These are phyloP conservation scores for Lasioglossum calceatum DNA, from an alignment of 2,888 invertebrate genomes.

Conservation along the genomic window DNA sequence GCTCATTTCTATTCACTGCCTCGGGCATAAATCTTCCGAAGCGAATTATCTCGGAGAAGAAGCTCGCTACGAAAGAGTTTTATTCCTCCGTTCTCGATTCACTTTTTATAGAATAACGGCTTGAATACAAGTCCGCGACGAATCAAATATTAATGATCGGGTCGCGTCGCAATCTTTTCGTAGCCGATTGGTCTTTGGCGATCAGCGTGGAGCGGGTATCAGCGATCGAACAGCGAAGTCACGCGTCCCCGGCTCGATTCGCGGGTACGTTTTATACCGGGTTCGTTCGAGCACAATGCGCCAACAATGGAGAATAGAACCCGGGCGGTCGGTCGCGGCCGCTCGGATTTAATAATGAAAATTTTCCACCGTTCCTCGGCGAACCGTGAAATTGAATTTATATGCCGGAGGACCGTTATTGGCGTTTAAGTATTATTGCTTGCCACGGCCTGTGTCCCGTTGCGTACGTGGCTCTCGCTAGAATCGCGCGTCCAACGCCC, in stretches of 20 bases:
- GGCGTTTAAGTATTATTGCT: conserved; percentile 54
- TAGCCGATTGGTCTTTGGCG: conserved; percentile 27
- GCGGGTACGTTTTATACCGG: conserved; percentile 43
- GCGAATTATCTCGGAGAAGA: neutral
- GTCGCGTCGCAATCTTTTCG: neutral
- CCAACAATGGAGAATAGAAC: conserved; percentile 60
- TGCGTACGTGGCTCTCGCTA: neutral
- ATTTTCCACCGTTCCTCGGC: conserved; percentile 52
- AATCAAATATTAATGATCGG: neutral
- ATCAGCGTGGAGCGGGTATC: neutral
- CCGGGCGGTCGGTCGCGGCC: conserved; percentile 33
- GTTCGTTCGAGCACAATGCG: conserved; percentile 50
- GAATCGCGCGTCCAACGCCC: neutral
- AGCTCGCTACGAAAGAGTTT: neutral
- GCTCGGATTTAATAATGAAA: conserved; percentile 66
- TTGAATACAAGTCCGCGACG: neutral
- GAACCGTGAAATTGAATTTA: conserved; percentile 61
- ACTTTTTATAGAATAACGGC: neutral
- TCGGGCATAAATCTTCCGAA: neutral
- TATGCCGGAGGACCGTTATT: conserved; percentile 45
- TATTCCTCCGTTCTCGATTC: neutral
- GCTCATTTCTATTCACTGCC: neutral
- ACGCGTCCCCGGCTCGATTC: conserved; percentile 16
- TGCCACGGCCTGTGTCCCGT: neutral
- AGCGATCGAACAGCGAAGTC: neutral